Base-by-base conservation (phyloP, 2,888 invertebrate genomes). In the Torymus aiolomorphi region DNA sequence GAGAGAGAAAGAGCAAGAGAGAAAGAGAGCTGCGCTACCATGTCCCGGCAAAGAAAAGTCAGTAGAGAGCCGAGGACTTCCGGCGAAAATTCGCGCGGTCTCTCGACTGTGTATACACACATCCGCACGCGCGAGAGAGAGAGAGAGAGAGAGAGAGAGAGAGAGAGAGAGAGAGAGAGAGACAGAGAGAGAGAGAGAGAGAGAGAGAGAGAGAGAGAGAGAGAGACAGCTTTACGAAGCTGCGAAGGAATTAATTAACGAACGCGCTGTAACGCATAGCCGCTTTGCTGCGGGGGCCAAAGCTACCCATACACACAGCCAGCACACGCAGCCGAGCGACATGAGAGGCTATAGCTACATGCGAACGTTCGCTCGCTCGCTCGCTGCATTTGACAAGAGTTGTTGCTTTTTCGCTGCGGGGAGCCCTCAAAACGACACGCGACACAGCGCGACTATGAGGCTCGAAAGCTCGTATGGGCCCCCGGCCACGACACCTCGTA, bases 331-430 rank as follows among this genome's bases (percentile, higher is more conserved):
- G 8, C 42, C 42, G 1, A 8, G 24, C 65, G 18, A 12, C 65
- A 42, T 20, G 65, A 65, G 65, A 18, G 74, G 74, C 65, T 49
- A 42, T 42, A 74, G 74, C 56, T 74, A 56, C 49, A 52, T 42
- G 54, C 20, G 56, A 49, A 18, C n/a, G n/a, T 10, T 11, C 57
- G n/a, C n/a, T n/a, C 20, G 56, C 20, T 13, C n/a, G n/a, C 20
- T 56, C 49, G 71, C 78, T 78, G 73, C 73, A 61, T 78, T 73
- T 78, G 78, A 78, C 78, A 67, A 59, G 67, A 73, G 78, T 72
- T 78, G 78, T 73, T 73, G 78, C 78, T 73, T 78, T 78, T 78
- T 78, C 72, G 13, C 31, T 2, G n/a, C n/a, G 24, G 57, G 54
- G 12, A 12, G 49, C 70, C 56, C 51, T 57, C 31, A 51, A 24